Percentiles rank a stretch among this genome's conserved stretches.
Conservation (phyloP, 2,888 invertebrate species). For the Epicampocera succincta region DNA sequence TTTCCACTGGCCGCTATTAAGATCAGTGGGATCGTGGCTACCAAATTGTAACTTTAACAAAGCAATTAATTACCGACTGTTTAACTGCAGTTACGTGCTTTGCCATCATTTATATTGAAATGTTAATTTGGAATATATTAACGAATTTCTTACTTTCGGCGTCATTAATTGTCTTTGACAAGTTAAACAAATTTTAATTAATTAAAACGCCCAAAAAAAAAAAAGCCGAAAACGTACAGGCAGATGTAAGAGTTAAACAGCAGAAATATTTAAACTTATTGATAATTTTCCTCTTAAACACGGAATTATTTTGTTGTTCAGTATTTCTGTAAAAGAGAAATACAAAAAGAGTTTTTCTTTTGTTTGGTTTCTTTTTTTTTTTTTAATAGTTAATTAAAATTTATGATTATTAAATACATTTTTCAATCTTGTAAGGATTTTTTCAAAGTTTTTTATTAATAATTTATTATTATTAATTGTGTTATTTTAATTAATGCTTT, state of each 20-base stretch:
- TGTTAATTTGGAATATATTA: constrained; percentile 31
- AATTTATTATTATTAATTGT: constrained; percentile 20
- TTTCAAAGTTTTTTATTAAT: constrained; percentile 1
- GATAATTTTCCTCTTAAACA: constrained; percentile 46
- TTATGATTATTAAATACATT: constrained; percentile 35
- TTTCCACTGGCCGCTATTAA: too few species aligned
- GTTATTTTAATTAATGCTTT: constrained; percentile 26
- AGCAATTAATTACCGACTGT: neutral
- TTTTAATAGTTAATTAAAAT: constrained; percentile 52
- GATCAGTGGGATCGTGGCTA: too few species aligned
- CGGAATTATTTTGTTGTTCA: constrained; percentile 12
- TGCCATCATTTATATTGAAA: constrained; percentile 63
- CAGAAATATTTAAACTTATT: constrained; percentile 43
- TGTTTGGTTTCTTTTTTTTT: neutral
- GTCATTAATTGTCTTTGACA: constrained; percentile 63
- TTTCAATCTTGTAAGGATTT: constrained; percentile 9
- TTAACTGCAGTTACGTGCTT: constrained; percentile 50
- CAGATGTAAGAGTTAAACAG: neutral
- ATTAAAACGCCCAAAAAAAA: constrained; percentile 43
- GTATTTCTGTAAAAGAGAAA: neutral
- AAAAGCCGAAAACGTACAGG: neutral
- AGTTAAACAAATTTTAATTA: constrained; percentile 66
- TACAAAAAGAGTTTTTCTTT: constrained; percentile 30
- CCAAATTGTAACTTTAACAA: neutral
- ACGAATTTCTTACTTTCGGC: constrained; percentile 26